A percentile compares a stretch with the other conserved stretches of the same genome.
These are phyloP conservation scores for Myotis pilosus DNA, from an alignment of 2,797 vertebrate species.

Conservation along the genomic window DNA sequence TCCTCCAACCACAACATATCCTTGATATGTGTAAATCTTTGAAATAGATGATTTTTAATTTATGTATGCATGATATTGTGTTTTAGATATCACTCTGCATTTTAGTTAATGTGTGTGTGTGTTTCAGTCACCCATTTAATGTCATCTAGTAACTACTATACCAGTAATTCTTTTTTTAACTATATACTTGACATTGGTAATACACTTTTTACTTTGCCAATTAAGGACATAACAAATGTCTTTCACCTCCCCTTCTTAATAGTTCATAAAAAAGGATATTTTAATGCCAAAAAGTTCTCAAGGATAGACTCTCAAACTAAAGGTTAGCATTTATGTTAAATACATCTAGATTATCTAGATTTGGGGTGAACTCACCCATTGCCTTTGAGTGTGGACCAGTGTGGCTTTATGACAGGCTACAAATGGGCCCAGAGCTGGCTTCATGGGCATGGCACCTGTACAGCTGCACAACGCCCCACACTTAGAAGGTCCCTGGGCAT, in stretches of 20 bases:
- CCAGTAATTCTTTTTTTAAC: constrained; percentile 1
- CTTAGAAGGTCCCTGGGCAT: background rate
- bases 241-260: background rate
- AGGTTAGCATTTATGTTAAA: background rate
- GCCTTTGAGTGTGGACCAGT: background rate
- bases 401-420: background rate
- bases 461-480: background rate
- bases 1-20: background rate
- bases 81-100: background rate
- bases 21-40: background rate
- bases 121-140: background rate
- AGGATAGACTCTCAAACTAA: background rate
- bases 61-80: background rate
- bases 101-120: background rate
- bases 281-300: background rate
- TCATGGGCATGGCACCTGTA: background rate
- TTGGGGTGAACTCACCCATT: background rate
- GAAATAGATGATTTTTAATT: background rate
- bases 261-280: constrained; percentile 3
- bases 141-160: background rate
- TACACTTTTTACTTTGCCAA: constrained; percentile 37
- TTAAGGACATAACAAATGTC: constrained; percentile 22
- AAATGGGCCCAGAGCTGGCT: background rate
- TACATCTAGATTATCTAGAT: background rate
- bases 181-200: constrained; percentile 20